Evolutionary conservation across 2,888 invertebrate species (phyloP), one percentile per base, ranked within the genome.

Genomic region (Diarsia dahlii): DNA sequence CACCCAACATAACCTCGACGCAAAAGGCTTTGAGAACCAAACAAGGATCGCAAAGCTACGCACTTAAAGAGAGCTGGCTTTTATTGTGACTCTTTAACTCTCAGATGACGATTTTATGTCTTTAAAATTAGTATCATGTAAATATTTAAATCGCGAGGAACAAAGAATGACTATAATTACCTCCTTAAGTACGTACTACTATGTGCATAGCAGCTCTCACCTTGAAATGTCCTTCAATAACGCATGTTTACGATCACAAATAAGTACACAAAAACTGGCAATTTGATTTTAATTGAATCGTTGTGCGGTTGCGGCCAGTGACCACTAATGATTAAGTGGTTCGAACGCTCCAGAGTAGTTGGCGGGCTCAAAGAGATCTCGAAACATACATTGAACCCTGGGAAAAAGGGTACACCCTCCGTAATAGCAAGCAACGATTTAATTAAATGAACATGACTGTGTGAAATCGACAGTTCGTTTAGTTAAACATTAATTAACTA

Each of bases 251-350:
- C 54, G 10, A 39, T 64, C 39, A 52, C 52, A 52, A 67, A 13
- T 23, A 74, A 34, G 45, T 67, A 52, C 62, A 52, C 80, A 80
- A 67, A 65, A 66, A 69, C 74, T 73, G 46, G 18, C 34, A 68
- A 70, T 77, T 80, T 54, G 67, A 65, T 75, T 77, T 84, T 74
- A 87, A 80, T 85, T 87, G 76, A 79, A 80, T 69, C 28, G 71
- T 56, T 48, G 39, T 74, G 84, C 39, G 73, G 78, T 82, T 82
- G 71, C 62, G 71, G 64, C 60, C 13, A 72, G 56, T 56, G 48
- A 76, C 77, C 85, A 71, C 73, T 78, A 77, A 85, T 87, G 56
- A 82, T 71, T 45, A 68, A 71, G 65, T 65, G 74, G 73, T 66
- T 71, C 45, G 66, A 76, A 70, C 63, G 65, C 70, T 60, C 52